phyloP scores from a whole-genome alignment of 2,113 vertebrate species.

The Ciconia stormi region DNA sequence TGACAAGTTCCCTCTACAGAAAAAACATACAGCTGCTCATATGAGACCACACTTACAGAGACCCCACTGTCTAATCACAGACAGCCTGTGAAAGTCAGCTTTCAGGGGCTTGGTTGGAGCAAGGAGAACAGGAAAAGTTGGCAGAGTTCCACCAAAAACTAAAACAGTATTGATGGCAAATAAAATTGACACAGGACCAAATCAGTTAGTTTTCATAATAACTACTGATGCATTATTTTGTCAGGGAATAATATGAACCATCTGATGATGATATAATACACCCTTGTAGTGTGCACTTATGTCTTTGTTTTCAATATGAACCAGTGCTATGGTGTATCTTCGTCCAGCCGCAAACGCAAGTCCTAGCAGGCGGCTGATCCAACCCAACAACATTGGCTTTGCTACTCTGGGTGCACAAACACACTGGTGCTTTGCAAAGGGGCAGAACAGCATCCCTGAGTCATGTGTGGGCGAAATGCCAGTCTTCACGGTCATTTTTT shows the following conservation, averaged over 20 bases:
- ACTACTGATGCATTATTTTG: constrained; percentile 19
- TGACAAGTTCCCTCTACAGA: constrained; percentile 71
- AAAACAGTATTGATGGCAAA: constrained; percentile 39
- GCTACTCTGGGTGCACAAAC: not conserved
- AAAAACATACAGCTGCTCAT: constrained; percentile 75
- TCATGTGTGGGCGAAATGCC: not conserved
- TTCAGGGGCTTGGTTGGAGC: constrained; percentile 53
- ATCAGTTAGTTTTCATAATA: constrained; percentile 31
- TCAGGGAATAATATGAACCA: constrained; percentile 20
- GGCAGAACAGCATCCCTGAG: not conserved
- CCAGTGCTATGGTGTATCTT: not conserved
- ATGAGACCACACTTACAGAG: constrained; percentile 73
- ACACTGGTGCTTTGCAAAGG: not conserved
- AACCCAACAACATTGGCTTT: not conserved
- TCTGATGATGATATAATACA: constrained; percentile 23
- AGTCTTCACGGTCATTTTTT: not conserved
- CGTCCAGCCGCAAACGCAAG: not conserved
- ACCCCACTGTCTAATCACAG: constrained; percentile 72
- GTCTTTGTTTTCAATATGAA: not conserved
- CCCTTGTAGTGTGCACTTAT: not conserved
- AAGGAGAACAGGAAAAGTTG: constrained; percentile 48
- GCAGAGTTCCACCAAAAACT: constrained; percentile 63
- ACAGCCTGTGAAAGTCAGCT: constrained; percentile 55
- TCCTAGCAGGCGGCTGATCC: not conserved
- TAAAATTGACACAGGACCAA: constrained; percentile 33